These are phyloP conservation scores for Acrocyrtus sp. DNA, from an alignment of 2,888 invertebrate species.

Conservation along the genomic window DNA sequence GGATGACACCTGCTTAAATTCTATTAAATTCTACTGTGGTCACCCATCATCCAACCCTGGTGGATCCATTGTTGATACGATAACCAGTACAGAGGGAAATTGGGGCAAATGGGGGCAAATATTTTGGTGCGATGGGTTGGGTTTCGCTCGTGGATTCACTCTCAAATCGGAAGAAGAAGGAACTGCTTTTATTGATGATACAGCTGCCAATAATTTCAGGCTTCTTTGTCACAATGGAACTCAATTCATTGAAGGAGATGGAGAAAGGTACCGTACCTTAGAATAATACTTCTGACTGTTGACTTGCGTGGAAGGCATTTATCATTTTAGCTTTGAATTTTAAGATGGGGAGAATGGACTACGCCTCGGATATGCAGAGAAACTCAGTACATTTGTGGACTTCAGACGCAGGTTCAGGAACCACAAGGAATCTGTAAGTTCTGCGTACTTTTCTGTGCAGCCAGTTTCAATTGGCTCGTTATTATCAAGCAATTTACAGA, in stretches of 20 bases:
- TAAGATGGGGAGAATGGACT: constrained; percentile 55
- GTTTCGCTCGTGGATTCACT: constrained; percentile 51
- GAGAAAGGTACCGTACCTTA: constrained; percentile 32
- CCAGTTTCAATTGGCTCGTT: too few relatives aligned
- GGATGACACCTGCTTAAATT: constrained; percentile 45
- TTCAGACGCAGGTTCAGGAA: constrained; percentile 59
- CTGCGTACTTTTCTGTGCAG: neutral
- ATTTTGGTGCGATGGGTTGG: constrained; percentile 50
- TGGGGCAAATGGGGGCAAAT: constrained; percentile 59
- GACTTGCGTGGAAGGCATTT: neutral
- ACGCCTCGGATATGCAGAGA: constrained; percentile 44
- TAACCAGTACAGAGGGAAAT: constrained; percentile 54
- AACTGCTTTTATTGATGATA: constrained; percentile 51
- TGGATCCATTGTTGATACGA: constrained; percentile 13
- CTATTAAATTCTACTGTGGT: constrained; percentile 53
- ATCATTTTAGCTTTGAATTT: neutral
- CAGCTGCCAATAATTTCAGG: constrained; percentile 59
- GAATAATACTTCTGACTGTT: neutral
- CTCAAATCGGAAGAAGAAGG: constrained; percentile 38
- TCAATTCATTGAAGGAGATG: constrained; percentile 51
- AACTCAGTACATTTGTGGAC: constrained; percentile 56
- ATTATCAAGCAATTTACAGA: neutral
- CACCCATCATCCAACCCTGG: constrained; percentile 8
- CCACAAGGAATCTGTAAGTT: constrained; percentile 56
- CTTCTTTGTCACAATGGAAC: constrained; percentile 52